These are phyloP conservation scores for Phallusia fumigata DNA, from an alignment of 23 tunicate genomes.

Conservation along the genomic window DNA sequence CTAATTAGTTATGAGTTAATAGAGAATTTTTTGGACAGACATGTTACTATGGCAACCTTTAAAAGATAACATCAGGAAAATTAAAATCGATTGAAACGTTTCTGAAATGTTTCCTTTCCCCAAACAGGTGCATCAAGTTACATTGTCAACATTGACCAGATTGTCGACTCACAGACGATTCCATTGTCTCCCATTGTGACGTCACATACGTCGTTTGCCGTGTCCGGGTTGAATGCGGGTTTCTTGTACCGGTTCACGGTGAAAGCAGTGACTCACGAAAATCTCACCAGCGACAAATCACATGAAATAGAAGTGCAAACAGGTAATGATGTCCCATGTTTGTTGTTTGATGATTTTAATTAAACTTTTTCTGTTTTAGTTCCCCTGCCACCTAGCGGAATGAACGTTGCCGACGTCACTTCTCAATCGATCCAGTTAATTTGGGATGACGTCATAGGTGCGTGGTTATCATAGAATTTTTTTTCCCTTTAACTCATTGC, in stretches of 20 bases:
- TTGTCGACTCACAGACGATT: background rate
- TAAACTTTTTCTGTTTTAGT: background rate
- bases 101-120: background rate
- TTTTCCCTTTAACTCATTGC: background rate
- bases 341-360: background rate
- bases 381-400: slow-evolving; percentile 19
- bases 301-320: background rate
- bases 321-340: background rate
- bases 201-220: background rate
- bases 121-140: background rate
- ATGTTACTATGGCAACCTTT: too few relatives aligned
- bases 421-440: slow-evolving; percentile 20
- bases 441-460: slow-evolving; percentile 61
- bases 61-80: too few relatives aligned
- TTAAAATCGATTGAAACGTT: too few relatives aligned
- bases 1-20: too few relatives aligned
- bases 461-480: background rate
- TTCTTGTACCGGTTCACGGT: slow-evolving; percentile 28
- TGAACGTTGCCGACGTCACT: slow-evolving; percentile 33
- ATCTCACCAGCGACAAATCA: slow-evolving; percentile 1
- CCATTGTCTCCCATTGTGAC: background rate
- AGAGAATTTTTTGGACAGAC: too few relatives aligned
- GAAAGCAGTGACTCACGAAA: background rate
- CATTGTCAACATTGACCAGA: background rate
- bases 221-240: slow-evolving; percentile 34